Evolutionary conservation across 1,140 invertebrate genomes (phyloP), one percentile per base, ranked within the genome.

Genomic region (Pemphigus obesinymphae): DNA sequence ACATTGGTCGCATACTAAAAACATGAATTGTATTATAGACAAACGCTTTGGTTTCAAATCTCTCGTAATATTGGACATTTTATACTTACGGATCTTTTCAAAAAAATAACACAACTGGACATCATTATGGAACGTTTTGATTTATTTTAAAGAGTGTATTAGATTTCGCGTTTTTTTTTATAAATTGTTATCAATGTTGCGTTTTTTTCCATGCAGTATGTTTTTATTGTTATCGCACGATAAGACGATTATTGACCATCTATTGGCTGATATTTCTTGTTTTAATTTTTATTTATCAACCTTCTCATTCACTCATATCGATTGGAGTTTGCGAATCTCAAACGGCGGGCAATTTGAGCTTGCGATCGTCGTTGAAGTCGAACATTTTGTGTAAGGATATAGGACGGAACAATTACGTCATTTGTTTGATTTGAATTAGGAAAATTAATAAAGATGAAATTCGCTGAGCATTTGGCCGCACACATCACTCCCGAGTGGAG

Each of bases 401-500:
- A n/a, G n/a, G n/a, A n/a, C n/a, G n/a, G n/a, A n/a, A n/a, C n/a
- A n/a, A n/a, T n/a, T n/a, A n/a, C n/a, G n/a, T n/a, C n/a, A n/a
- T n/a, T n/a, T n/a, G n/a, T n/a, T n/a, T n/a, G 63, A n/a, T n/a
- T 37, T 3, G 20, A 1, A n/a, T 29, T 10, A 31, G 7, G 45
- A 23, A 50, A 20, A 40, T n/a, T 23, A n/a, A 31, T 50, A 23
- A 92, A 89, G 85, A 98, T 98, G 97, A 98, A 98, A 89, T 98
- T 98, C 87, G 95, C 96, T 6, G 96, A 98, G 87, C 96, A 98
- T 89, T 89, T 99, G 81, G 92, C 93, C 83, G 96, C 96, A 83
- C 97, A 99, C 86, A 97, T 99, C 85, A 99, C 97, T 82, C 97
- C 97, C 43, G 97, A 99, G 90, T 99, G 97, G 97, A 91, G 96